A percentile compares a stretch with the other conserved stretches of the same genome.
Evolutionary conservation across 2,888 invertebrate genomes (phyloP).

Genomic region (Julus scanicus): DNA sequence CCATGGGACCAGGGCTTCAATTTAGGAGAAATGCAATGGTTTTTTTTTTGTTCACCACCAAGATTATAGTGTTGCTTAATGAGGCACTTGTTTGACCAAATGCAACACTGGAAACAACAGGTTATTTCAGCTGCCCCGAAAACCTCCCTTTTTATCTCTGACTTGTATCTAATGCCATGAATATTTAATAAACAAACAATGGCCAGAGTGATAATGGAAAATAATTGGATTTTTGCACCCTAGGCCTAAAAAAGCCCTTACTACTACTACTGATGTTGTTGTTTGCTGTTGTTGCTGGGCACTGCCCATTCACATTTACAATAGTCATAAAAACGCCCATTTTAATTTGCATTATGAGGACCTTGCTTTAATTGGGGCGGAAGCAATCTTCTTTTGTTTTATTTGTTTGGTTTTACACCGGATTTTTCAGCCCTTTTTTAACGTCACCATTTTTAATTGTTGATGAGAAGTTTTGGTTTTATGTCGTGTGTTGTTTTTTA

Average conservation of each 20-base stretch:
- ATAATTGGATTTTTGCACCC: constrained; percentile 36
- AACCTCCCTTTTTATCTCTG: neutral
- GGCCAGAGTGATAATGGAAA: constrained; percentile 14
- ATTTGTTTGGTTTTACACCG: too few species aligned
- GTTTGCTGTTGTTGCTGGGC: neutral
- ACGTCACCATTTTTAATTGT: too few species aligned
- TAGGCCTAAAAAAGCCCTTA: neutral
- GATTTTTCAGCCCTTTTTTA: too few species aligned
- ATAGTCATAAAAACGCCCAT: neutral
- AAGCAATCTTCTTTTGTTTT: constrained; percentile 22
- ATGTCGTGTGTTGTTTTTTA: too few species aligned
- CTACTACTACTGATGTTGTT: neutral
- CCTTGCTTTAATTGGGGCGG: neutral
- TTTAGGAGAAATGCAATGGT: neutral
- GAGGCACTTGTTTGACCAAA: constrained; percentile 22
- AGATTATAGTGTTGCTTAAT: constrained; percentile 9
- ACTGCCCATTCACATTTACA: neutral
- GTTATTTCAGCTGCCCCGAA: neutral
- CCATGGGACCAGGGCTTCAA: too few species aligned
- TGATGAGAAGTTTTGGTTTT: too few species aligned
- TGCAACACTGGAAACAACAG: neutral
- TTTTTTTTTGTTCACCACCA: neutral
- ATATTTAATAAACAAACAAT: constrained; percentile 41
- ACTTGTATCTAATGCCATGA: neutral
- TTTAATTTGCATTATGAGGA: constrained; percentile 1